phyloP scores from a whole-genome alignment of 1,140 invertebrate species.

The Rhopalosiphum padi region DNA sequence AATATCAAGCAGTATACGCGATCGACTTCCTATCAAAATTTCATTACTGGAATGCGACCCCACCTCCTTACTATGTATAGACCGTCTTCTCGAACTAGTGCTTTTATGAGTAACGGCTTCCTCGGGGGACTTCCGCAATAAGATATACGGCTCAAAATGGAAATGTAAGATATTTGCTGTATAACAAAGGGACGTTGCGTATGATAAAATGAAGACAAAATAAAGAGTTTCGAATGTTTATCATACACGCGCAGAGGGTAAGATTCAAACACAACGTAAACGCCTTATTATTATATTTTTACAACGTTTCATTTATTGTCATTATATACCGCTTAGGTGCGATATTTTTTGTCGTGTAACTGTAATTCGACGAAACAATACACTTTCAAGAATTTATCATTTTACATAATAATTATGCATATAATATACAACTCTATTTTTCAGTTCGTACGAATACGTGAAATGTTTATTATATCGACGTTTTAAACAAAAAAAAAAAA shows the following conservation, averaged over 20 bases:
- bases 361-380: background rate
- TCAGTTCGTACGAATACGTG: background rate
- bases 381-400: background rate
- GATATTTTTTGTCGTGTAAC: background rate
- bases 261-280: background rate
- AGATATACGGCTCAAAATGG: constrained; percentile 35
- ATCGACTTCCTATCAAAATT: constrained; percentile 54
- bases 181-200: background rate
- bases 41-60: constrained; percentile 37
- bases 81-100: background rate
- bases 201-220: background rate
- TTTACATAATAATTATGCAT: background rate
- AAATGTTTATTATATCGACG: background rate
- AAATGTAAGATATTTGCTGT: background rate
- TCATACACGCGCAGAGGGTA: background rate
- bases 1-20: constrained; percentile 42
- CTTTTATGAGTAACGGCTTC: constrained; percentile 52
- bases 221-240: background rate
- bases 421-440: too few relatives aligned
- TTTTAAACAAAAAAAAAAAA: background rate
- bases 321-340: background rate
- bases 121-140: constrained; percentile 33
- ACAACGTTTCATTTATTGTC: background rate
- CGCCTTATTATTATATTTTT: background rate
- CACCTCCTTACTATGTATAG: background rate